Evolutionary conservation across 2,113 vertebrate species (phyloP), one percentile per base, ranked within the genome.

Genomic region (Sardina pilchardus): DNA sequence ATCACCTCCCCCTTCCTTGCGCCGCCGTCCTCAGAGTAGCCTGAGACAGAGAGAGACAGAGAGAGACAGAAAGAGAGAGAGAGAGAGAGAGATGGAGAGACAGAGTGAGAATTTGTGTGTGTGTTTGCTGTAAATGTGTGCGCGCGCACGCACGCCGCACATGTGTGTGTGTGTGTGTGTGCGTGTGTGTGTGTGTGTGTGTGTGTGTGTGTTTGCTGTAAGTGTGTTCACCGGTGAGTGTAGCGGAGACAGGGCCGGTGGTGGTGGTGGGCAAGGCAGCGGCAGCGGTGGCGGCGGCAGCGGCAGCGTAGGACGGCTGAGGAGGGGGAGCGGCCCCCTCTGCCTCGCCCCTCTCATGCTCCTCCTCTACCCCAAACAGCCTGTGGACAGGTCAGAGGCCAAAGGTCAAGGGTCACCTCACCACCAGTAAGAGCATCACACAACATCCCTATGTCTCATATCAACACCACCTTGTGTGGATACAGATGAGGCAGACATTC

Each of bases 11-110:
- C 98, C 0, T 96, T 96, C 90, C 96, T 96, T 6, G 95, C 95
- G 2, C 98, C 98, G 0, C 97, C 97, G 0, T 99, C 97, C 93
- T 98, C 98, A 0, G 97, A 99, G 83, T 98, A 99, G 42, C 97
- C 98, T 99, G 14, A 53, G 21, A 87, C 43, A 87, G 16, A 48
- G 7, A 24, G 34, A 8, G 39, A 12, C 26, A 82, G 6, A 26
- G 14, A 34, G 42, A 8, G 17, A 14, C 1, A 34, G 82, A 36
- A 4, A 26, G 26, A 21, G 48, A 14, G 47, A 45, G 21, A 9
- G 43, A 24, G 21, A 63, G 59, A n/a, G 24, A 63, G 4, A 63
- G 8, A 63, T 21, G 5, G 34, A 36, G 34, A 6, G 34, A 36
- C 30, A 78, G 26, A 36, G 3, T 3, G 17, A 56, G 53, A 50